Conservation (phyloP, 2,113 vertebrate genomes). For the Octodon degus region DNA sequence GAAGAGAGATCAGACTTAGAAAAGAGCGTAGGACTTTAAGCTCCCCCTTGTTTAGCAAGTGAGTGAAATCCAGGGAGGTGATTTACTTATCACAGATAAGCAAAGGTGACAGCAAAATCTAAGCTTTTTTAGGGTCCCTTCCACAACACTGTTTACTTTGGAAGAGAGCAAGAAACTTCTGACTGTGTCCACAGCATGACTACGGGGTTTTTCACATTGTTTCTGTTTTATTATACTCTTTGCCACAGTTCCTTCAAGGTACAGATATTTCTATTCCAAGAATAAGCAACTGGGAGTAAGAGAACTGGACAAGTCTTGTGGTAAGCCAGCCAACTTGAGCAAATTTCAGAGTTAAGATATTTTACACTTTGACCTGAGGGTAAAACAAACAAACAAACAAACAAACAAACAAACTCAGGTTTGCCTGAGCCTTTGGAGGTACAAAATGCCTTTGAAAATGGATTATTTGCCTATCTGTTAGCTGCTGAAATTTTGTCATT, state of each 20-base stretch:
- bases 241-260: not conserved
- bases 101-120: not conserved
- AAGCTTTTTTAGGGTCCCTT: not conserved
- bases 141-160: not conserved
- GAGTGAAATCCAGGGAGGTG: not conserved
- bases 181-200: too few relatives aligned
- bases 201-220: not conserved
- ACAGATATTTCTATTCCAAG: not conserved
- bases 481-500: not conserved
- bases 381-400: too few relatives aligned
- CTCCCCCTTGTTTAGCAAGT: not conserved
- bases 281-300: constrained; percentile 36
- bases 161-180: not conserved
- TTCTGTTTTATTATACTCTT: not conserved
- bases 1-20: not conserved
- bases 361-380: not conserved
- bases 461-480: not conserved
- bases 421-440: not conserved
- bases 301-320: not conserved
- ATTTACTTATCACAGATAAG: constrained; percentile 6
- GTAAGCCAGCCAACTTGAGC: not conserved
- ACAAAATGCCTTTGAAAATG: constrained; percentile 43
- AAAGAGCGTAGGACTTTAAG: not conserved
- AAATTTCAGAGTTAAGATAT: constrained; percentile 41
- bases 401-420: too few relatives aligned